Evolutionary conservation across 2,797 vertebrate species (phyloP).

Genomic region (Chrosomus eos): DNA sequence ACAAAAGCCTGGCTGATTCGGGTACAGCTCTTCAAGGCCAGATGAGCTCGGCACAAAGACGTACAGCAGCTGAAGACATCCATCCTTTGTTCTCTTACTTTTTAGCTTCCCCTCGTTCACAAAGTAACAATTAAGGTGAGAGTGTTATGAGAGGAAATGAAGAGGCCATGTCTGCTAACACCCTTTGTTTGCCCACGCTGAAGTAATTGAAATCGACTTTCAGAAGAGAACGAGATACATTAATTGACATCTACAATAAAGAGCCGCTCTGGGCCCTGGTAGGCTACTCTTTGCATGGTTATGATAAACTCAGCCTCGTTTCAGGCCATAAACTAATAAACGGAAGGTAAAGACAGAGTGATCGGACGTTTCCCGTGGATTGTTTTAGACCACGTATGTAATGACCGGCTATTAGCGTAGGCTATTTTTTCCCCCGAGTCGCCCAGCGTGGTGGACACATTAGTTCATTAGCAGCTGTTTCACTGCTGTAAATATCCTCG

Average conservation of each 20-base stretch:
- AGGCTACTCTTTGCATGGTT: neutral
- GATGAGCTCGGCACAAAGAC: conserved; percentile 53
- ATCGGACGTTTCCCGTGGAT: conserved; percentile 15
- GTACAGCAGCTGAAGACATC: conserved; percentile 47
- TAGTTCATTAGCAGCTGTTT: conserved; percentile 61
- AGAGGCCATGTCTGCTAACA: conserved; percentile 41
- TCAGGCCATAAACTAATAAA: conserved; percentile 23
- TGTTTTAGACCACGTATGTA: conserved; percentile 46
- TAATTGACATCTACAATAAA: conserved; percentile 55
- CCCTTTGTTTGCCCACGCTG: conserved; percentile 52
- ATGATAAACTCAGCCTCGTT: neutral
- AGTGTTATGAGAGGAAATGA: conserved; percentile 41
- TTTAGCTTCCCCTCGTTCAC: conserved; percentile 17
- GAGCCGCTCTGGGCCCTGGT: neutral
- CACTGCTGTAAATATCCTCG: conserved; percentile 46
- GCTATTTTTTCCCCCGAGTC: conserved; percentile 22
- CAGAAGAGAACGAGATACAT: conserved; percentile 42
- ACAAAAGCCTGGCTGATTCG: conserved; percentile 53
- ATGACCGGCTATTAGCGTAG: conserved; percentile 49
- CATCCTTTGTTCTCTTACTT: conserved; percentile 6
- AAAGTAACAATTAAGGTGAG: conserved; percentile 61
- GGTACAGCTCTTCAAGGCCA: conserved; percentile 62
- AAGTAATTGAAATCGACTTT: conserved; percentile 63
- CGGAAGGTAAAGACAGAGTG: neutral
- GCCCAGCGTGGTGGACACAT: conserved; percentile 46